These are phyloP conservation scores for Cromileptes altivelis DNA, from an alignment of 2,113 vertebrate genomes.

Conservation along the genomic window DNA sequence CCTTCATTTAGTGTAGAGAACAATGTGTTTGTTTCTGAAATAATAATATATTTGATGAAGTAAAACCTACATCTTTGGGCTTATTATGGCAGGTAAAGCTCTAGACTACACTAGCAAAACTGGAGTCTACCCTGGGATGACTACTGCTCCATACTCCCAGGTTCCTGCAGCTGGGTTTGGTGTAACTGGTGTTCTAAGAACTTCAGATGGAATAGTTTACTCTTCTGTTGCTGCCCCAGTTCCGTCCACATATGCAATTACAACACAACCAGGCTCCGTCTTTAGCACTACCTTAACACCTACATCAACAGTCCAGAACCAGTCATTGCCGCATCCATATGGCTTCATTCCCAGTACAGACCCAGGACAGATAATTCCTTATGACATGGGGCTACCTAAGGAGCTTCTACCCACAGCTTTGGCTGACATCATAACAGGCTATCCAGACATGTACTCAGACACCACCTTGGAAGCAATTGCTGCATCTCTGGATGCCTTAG, in stretches of 20 bases:
- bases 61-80: slow-evolving; percentile 90
- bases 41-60: slow-evolving; percentile 78
- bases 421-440: slow-evolving; percentile 88
- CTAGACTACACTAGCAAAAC: slow-evolving; percentile 98
- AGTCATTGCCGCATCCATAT: slow-evolving; percentile 88
- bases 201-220: slow-evolving; percentile 95
- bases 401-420: slow-evolving; percentile 88
- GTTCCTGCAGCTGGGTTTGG: slow-evolving; percentile 87
- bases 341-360: slow-evolving; percentile 88
- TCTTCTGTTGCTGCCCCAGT: slow-evolving; percentile 93
- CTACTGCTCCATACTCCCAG: slow-evolving; percentile 90
- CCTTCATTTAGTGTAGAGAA: slow-evolving; percentile 71
- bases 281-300: slow-evolving; percentile 89
- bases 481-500: slow-evolving; percentile 83
- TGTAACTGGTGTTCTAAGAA: slow-evolving; percentile 90
- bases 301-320: slow-evolving; percentile 87
- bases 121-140: slow-evolving; percentile 87
- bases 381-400: slow-evolving; percentile 85
- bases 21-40: slow-evolving; percentile 36
- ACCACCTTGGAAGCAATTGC: slow-evolving; percentile 90
- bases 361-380: slow-evolving; percentile 85
- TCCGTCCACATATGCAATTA: slow-evolving; percentile 95
- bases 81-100: slow-evolving; percentile 97
- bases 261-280: slow-evolving; percentile 96
- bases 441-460: slow-evolving; percentile 92